These are phyloP conservation scores for Drosophila azteca DNA, from an alignment of 1,140 invertebrate species.

Conservation along the genomic window DNA sequence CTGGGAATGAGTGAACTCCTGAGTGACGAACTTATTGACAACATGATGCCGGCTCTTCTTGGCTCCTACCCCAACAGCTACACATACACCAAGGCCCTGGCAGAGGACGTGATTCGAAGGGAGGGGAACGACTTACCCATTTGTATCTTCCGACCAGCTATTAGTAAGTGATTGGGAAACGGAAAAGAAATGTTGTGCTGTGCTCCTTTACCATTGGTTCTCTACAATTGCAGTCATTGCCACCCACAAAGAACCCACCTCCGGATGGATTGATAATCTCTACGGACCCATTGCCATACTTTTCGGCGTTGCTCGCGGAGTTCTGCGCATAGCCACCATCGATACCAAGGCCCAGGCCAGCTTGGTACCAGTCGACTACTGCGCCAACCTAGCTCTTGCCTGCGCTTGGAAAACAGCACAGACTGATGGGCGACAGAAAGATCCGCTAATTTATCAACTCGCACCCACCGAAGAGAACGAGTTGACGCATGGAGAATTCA, in stretches of 20 bases:
- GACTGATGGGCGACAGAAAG: slow-evolving; percentile 10
- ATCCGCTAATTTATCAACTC: slow-evolving; percentile 87
- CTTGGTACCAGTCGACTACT: slow-evolving; percentile 92
- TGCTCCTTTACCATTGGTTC: neutral
- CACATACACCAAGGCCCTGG: slow-evolving; percentile 91
- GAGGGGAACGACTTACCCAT: slow-evolving; percentile 88
- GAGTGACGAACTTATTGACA: slow-evolving; percentile 86
- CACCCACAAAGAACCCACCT: slow-evolving; percentile 89
- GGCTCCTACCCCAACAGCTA: slow-evolving; percentile 92
- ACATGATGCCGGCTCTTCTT: slow-evolving; percentile 87
- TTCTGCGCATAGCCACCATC: slow-evolving; percentile 86
- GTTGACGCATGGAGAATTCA: slow-evolving; percentile 87
- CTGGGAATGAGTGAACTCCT: slow-evolving; percentile 84
- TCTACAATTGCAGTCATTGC: slow-evolving; percentile 87
- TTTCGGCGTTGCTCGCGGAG: slow-evolving; percentile 88
- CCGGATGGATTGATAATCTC: slow-evolving; percentile 94
- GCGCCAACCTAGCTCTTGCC: slow-evolving; percentile 90
- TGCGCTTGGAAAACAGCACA: slow-evolving; percentile 87
- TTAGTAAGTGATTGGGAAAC: slow-evolving; percentile 84
- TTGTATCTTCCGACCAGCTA: slow-evolving; percentile 88
- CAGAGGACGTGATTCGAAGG: slow-evolving; percentile 88
- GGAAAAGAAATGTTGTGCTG: no score
- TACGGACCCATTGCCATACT: slow-evolving; percentile 93
- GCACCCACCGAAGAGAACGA: slow-evolving; percentile 87
- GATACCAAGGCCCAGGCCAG: slow-evolving; percentile 86